Evolutionary conservation across 2,888 invertebrate species (phyloP).

Genomic region (Xestoiulus laeticollis): DNA sequence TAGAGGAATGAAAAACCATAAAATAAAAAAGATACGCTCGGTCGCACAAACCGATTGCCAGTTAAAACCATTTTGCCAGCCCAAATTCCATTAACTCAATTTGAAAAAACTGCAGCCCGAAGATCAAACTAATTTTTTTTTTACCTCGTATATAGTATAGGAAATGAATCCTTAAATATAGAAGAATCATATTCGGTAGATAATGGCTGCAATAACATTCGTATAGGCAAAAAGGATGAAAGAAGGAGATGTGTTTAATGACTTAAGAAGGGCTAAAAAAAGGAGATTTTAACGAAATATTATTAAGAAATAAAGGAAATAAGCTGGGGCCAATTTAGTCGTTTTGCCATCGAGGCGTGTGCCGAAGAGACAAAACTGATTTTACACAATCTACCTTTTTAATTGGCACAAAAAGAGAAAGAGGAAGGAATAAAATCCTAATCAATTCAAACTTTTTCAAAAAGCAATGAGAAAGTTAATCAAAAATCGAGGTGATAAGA

Average conservation of each 20-base stretch:
- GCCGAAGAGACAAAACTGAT: background rate
- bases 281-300: slow-evolving; percentile 12
- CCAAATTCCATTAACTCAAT: slow-evolving; percentile 51
- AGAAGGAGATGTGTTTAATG: background rate
- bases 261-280: background rate
- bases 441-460: too few relatives aligned
- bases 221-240: too few relatives aligned
- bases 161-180: slow-evolving; percentile 36
- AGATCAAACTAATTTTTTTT: slow-evolving; percentile 1
- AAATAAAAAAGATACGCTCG: slow-evolving; percentile 43
- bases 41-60: slow-evolving; percentile 51
- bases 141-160: background rate
- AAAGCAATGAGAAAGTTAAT: too few relatives aligned
- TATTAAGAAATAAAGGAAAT: slow-evolving; percentile 46
- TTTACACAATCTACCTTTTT: too few relatives aligned
- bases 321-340: slow-evolving; percentile 36
- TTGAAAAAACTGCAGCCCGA: slow-evolving; percentile 15
- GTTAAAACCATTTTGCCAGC: slow-evolving; percentile 21
- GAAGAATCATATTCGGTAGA: slow-evolving; percentile 41
- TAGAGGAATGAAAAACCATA: slow-evolving; percentile 39
- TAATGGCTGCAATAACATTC: slow-evolving; percentile 48
- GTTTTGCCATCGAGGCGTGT: background rate
- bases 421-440: too few relatives aligned
- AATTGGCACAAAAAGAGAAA: too few relatives aligned
- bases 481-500: too few relatives aligned